Conservation (phyloP, 2,113 vertebrate species). For the Speoplatyrhinus poulsoni region DNA sequence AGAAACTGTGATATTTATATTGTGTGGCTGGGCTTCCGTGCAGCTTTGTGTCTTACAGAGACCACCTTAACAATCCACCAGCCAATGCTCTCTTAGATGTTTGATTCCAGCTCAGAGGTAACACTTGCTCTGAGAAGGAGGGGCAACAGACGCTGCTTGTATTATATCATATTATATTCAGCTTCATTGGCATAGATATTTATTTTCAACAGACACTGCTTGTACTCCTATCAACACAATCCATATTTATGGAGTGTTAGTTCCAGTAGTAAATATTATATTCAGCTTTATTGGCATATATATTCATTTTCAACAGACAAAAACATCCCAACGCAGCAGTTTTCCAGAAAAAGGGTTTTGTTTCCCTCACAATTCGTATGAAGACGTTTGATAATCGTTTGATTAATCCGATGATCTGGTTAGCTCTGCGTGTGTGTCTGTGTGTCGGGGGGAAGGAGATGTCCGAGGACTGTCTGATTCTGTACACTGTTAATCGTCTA, state of each 20-base stretch:
- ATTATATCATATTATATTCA: constrained; percentile 39
- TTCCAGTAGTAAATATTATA: constrained; percentile 58
- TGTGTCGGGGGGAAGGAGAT: too few species aligned
- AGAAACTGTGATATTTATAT: constrained; percentile 18
- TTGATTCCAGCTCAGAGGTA: constrained; percentile 28
- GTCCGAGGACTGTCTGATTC: constrained; percentile 1
- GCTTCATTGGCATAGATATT: constrained; percentile 47
- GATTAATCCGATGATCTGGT: constrained; percentile 32
- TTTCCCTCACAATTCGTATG: constrained; percentile 26
- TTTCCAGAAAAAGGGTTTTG: constrained; percentile 36
- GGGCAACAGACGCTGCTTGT: neutral
- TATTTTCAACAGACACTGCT: constrained; percentile 38
- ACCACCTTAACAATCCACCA: constrained; percentile 28
- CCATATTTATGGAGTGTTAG: constrained; percentile 59
- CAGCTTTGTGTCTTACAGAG: constrained; percentile 2
- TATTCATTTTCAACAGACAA: constrained; percentile 44
- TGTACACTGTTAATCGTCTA: constrained; percentile 35
- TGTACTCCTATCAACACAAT: constrained; percentile 51
- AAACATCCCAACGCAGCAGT: constrained; percentile 44
- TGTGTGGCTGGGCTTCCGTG: constrained; percentile 6
- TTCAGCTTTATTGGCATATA: constrained; percentile 45
- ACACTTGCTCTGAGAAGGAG: constrained; percentile 29
- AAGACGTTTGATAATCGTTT: constrained; percentile 37
- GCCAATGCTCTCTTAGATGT: constrained; percentile 27
- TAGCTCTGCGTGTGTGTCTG: too few species aligned